phyloP scores from a whole-genome alignment of 2,888 invertebrate species.

The Polymixis flavicincta region DNA sequence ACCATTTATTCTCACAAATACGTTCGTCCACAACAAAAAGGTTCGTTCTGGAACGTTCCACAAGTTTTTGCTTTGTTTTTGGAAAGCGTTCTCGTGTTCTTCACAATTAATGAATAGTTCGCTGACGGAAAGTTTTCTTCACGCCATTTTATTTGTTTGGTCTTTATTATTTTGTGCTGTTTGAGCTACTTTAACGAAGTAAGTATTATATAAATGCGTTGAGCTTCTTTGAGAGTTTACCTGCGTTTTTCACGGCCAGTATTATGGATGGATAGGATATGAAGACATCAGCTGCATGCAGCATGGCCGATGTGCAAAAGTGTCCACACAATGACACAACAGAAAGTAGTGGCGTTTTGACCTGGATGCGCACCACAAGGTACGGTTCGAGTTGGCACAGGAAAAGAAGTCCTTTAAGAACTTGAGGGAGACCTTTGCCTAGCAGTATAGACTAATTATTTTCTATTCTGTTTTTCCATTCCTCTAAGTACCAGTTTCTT shows the following conservation, averaged over 20 bases:
- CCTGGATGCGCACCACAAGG: too few relatives aligned
- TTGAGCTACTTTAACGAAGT: background rate
- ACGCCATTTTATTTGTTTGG: slow-evolving; percentile 19
- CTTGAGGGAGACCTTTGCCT: too few relatives aligned
- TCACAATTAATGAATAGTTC: slow-evolving; percentile 60
- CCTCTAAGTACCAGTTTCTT: too few relatives aligned
- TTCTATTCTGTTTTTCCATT: too few relatives aligned
- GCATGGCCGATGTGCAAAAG: too few relatives aligned
- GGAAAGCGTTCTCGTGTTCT: slow-evolving; percentile 63
- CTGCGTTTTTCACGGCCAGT: background rate
- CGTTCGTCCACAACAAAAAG: slow-evolving; percentile 36
- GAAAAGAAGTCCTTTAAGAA: too few relatives aligned
- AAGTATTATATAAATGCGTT: too few relatives aligned
- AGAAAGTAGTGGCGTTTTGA: too few relatives aligned
- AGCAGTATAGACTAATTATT: too few relatives aligned
- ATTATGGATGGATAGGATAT: background rate
- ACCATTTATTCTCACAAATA: slow-evolving; percentile 44
- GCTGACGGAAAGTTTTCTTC: slow-evolving; percentile 43
- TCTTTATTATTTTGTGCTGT: slow-evolving; percentile 3
- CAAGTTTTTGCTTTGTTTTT: slow-evolving; percentile 53
- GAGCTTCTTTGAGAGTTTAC: background rate
- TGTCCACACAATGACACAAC: too few relatives aligned
- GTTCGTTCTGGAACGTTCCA: slow-evolving; percentile 20
- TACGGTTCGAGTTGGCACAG: too few relatives aligned
- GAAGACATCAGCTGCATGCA: too few relatives aligned